A percentile compares a stretch with the other conserved stretches of the same genome.
Conservation (phyloP, 2,797 vertebrate genomes). For the Nasua narica region DNA sequence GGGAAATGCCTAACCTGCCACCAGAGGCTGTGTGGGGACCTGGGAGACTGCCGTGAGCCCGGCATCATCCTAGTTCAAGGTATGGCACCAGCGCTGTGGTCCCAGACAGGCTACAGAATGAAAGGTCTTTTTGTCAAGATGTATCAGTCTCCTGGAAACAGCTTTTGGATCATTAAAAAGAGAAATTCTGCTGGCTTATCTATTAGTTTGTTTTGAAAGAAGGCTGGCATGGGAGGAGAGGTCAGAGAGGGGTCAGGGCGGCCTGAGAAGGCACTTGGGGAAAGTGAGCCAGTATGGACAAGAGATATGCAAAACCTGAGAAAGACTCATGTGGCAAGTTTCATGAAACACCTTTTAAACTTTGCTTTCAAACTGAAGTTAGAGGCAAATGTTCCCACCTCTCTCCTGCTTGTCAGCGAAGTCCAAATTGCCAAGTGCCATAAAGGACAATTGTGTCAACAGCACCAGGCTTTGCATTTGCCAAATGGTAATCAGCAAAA, state of each 20-base stretch:
- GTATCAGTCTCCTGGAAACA: background rate
- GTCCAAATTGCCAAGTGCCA: conserved; percentile 61
- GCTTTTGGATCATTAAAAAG: background rate
- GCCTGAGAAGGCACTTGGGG: background rate
- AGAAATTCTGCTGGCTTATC: background rate
- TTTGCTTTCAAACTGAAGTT: conserved; percentile 45
- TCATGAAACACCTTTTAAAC: conserved; percentile 14
- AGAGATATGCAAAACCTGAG: background rate
- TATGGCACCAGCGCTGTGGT: background rate
- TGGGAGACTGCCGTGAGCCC: background rate
- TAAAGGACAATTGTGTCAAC: conserved; percentile 54
- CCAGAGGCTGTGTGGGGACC: background rate
- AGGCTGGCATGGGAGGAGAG: background rate
- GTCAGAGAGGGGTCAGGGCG: background rate
- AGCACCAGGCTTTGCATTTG: conserved; percentile 32
- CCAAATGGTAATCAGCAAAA: conserved; percentile 63
- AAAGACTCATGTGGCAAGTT: background rate
- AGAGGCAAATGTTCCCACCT: conserved; percentile 61
- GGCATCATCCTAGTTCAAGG: background rate
- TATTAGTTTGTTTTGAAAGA: conserved; percentile 11
- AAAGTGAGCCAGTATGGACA: background rate
- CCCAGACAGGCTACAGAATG: background rate
- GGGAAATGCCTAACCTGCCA: background rate
- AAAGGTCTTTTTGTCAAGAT: background rate
- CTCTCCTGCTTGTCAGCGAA: background rate